Conservation (phyloP, 2,113 vertebrate species). For the Naja naja region DNA sequence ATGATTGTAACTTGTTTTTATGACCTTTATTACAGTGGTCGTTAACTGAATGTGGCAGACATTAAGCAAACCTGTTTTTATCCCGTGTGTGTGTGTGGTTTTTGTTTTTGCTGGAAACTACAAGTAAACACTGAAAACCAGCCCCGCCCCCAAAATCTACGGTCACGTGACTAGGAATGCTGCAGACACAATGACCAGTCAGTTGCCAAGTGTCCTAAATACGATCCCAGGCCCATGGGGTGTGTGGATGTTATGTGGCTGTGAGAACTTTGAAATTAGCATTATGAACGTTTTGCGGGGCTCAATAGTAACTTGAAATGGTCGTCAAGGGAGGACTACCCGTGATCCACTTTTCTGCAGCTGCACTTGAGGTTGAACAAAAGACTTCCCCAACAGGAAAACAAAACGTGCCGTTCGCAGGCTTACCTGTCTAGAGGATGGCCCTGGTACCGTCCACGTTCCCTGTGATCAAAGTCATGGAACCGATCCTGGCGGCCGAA, state of each 20-base stretch:
- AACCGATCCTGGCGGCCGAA: conserved; percentile 89
- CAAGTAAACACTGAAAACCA: background rate
- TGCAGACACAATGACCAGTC: background rate
- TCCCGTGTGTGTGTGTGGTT: background rate
- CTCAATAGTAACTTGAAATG: background rate
- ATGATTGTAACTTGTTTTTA: background rate
- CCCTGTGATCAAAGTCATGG: conserved; percentile 91
- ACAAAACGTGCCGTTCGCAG: background rate
- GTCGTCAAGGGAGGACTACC: background rate
- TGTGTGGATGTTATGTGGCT: background rate
- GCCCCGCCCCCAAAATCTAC: background rate
- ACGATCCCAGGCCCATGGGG: background rate
- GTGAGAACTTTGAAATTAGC: background rate
- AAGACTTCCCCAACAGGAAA: no score
- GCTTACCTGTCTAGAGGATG: conserved; percentile 81
- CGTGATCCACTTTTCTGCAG: background rate
- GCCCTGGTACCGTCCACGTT: conserved; percentile 87
- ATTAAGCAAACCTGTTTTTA: background rate
- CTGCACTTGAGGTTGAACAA: background rate
- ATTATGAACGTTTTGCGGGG: background rate
- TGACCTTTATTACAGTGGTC: background rate
- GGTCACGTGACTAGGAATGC: background rate
- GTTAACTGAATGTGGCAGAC: background rate
- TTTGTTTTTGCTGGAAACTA: background rate
- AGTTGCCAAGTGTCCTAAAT: background rate